These are phyloP conservation scores for Sebastes schlegelii DNA, from an alignment of 2,113 vertebrate species.

Conservation along the genomic window DNA sequence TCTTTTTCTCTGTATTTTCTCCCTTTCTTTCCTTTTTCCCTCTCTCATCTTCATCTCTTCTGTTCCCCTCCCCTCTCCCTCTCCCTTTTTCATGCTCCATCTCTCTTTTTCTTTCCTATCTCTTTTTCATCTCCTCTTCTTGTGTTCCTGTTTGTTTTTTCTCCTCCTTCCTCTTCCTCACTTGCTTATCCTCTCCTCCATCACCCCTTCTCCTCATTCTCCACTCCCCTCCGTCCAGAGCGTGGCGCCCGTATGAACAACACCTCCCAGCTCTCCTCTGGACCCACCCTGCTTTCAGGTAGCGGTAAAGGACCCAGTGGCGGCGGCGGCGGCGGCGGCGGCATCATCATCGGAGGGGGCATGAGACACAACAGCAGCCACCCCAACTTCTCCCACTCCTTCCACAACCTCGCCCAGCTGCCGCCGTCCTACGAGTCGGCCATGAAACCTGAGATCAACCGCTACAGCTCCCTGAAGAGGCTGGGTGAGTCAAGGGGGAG, in stretches of 20 bases:
- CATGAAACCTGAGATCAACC: constrained; percentile 88
- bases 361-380: constrained; percentile 86
- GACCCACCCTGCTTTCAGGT: constrained; percentile 74
- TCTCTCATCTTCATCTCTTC: neutral
- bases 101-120: neutral
- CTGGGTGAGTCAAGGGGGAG: constrained; percentile 83
- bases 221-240: constrained; percentile 62
- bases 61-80: neutral
- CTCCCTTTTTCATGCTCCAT: no score
- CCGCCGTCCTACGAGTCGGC: constrained; percentile 89
- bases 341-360: constrained; percentile 40
- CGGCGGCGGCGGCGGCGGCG: constrained; percentile 10
- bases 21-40: neutral
- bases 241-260: constrained; percentile 84
- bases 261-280: constrained; percentile 81
- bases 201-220: neutral
- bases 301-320: constrained; percentile 55
- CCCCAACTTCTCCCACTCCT: constrained; percentile 89
- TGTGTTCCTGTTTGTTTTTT: neutral
- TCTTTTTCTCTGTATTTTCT: neutral
- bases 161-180: neutral
- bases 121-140: neutral
- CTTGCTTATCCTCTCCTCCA: neutral
- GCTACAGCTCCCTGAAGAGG: constrained; percentile 92
- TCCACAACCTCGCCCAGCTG: constrained; percentile 93